Evolutionary conservation across 2,113 vertebrate genomes (phyloP), one percentile per base, ranked within the genome.

Genomic region (Thalassarche chlororhynchos): DNA sequence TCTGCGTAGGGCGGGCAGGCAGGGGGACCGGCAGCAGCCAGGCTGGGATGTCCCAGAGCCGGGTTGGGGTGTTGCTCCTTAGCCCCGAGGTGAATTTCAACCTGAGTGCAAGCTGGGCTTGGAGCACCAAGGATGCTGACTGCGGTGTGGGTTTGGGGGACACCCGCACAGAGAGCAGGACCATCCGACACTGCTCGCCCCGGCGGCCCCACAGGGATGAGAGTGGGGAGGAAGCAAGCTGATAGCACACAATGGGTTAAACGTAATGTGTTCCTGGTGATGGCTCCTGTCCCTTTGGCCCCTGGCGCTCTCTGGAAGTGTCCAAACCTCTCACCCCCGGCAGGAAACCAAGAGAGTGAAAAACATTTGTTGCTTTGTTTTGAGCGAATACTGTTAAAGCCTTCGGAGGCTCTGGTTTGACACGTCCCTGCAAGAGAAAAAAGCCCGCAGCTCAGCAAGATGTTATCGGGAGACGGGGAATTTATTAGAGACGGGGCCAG

Each of bases 121-220:
- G 0, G 32, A 58, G 19, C 55, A 17, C 13, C 0, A 5, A 44
- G 65, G 46, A n/a, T 40, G 62, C 36, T n/a, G 49, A 31, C 20
- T 10, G 6, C 0, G 2, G 46, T 21, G 57, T 0, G 4, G 38
- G 55, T 26, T 28, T 84, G 46, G 32, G 36, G 60, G 38, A 40
- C 18, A 19, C 12, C 1, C 1, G 0, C 0, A 3, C 0, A 10
- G 25, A 0, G 1, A 70, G 51, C 34, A 46, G 49, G 62, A 84
- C 36, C 28, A 16, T 10, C 31, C 0, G 0, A 31, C 34, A 29
- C 52, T 0, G 0, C 65, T 80, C 3, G 0, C 18, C 46, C 57
- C 1, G 2, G 14, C 1, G 2, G 57, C 24, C n/a, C 40, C 42
- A 14, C 0, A 0, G 34, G 42, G 54, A 32, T 2, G 5, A 64